A percentile compares a stretch with the other conserved stretches of the same genome.
These are phyloP conservation scores for Podabrus alpinus DNA, from an alignment of 2,888 invertebrate species.

Conservation along the genomic window DNA sequence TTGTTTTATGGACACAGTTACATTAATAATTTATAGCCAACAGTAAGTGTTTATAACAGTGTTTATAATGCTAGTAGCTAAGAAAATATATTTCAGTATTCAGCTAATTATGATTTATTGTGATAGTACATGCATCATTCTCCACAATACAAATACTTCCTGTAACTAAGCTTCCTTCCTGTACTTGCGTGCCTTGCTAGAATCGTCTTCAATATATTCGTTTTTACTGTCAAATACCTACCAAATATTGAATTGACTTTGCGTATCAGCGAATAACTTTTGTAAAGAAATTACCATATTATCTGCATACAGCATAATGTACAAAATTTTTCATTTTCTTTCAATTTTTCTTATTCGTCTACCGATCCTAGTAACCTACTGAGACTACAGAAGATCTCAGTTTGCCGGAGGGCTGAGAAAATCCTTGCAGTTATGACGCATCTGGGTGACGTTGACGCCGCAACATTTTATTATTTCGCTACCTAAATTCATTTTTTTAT, in stretches of 20 bases:
- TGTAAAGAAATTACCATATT: not conserved
- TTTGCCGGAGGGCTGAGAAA: not conserved
- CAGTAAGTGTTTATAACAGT: too few species aligned
- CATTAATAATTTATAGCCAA: not conserved
- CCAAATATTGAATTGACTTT: not conserved
- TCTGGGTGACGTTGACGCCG: not conserved
- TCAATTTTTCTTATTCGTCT: not conserved
- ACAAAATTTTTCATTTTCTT: too few species aligned
- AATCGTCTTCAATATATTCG: not conserved
- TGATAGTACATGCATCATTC: not conserved
- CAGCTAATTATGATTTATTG: not conserved
- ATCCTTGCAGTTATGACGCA: not conserved
- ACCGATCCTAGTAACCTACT: not conserved
- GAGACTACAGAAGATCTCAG: not conserved
- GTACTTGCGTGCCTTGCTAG: not conserved
- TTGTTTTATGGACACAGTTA: not conserved
- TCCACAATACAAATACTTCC: not conserved
- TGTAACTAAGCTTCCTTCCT: not conserved
- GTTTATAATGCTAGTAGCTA: not conserved
- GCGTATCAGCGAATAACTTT: not conserved
- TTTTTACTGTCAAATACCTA: not conserved
- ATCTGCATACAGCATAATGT: not conserved
- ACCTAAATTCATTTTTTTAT: not conserved
- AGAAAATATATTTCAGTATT: not conserved
- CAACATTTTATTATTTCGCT: not conserved